Percentiles rank a stretch among this genome's conserved stretches.
Conservation (phyloP, 2,888 invertebrate species). For the Sepiola atlantica region DNA sequence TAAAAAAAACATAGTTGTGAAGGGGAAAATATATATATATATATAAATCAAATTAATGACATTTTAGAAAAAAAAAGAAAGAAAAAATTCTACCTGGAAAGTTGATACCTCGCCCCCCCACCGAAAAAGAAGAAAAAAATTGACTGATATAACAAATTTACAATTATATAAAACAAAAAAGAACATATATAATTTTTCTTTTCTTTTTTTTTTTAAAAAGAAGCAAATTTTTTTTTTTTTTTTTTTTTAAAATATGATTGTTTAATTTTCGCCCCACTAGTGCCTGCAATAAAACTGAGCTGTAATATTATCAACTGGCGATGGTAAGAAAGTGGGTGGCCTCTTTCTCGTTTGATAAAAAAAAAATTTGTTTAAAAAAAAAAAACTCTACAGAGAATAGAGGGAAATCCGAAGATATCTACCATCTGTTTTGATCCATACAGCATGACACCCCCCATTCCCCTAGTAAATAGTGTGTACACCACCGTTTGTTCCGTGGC, state of each 20-base stretch:
- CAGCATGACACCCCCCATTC: background rate
- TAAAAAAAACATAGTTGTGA: background rate
- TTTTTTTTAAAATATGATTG: constrained; percentile 36
- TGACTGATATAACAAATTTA: background rate
- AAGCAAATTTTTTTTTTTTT: background rate
- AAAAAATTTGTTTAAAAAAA: background rate
- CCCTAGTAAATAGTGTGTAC: constrained; percentile 32
- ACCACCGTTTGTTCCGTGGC: background rate
- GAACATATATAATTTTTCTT: background rate
- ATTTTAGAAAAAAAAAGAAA: background rate
- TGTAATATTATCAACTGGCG: constrained; percentile 37
- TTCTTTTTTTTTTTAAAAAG: background rate
- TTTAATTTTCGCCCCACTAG: constrained; percentile 43
- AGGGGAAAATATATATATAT: background rate
- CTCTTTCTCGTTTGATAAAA: background rate
- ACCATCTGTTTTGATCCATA: constrained; percentile 20
- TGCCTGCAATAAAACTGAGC: constrained; percentile 42
- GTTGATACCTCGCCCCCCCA: background rate
- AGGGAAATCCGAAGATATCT: background rate
- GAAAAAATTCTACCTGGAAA: background rate
- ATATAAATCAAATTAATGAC: background rate
- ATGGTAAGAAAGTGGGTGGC: constrained; percentile 9
- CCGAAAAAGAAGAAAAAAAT: background rate
- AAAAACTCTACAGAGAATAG: background rate
- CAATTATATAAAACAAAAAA: background rate